These are phyloP conservation scores for Meloe dianella DNA, from an alignment of 2,888 invertebrate genomes.

Conservation along the genomic window DNA sequence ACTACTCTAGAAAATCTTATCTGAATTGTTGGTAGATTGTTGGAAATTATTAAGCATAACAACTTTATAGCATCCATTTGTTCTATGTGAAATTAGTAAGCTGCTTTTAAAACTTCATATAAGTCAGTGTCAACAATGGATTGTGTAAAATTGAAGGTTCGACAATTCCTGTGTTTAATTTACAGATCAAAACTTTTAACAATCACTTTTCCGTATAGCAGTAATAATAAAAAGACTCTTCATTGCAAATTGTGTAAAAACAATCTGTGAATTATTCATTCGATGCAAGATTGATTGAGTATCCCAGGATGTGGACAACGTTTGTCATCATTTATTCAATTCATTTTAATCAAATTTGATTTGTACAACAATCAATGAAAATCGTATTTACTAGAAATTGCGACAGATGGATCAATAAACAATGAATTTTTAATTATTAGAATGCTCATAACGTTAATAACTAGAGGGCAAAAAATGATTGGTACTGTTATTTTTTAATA, in stretches of 20 bases:
- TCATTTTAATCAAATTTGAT: constrained; percentile 43
- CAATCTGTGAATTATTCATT: constrained; percentile 19
- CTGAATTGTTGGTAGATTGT: neutral
- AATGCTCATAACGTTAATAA: neutral
- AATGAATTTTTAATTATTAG: neutral
- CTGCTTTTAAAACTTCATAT: constrained; percentile 10
- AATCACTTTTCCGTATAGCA: neutral
- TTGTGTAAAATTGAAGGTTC: neutral
- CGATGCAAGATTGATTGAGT: constrained; percentile 37
- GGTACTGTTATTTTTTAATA: constrained; percentile 1
- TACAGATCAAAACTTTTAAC: constrained; percentile 19
- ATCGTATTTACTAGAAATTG: constrained; percentile 23
- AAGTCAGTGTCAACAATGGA: neutral
- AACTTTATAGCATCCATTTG: constrained; percentile 7
- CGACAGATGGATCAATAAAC: constrained; percentile 30
- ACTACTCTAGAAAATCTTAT: neutral
- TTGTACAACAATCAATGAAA: constrained; percentile 41
- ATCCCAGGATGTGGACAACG: constrained; percentile 34
- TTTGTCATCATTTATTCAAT: constrained; percentile 42
- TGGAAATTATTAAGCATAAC: constrained; percentile 11
- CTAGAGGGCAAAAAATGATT: neutral
- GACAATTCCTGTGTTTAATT: neutral
- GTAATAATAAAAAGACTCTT: neutral
- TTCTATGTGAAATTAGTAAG: constrained; percentile 4
- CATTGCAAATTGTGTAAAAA: neutral